Evolutionary conservation across 2,797 vertebrate genomes (phyloP), one percentile per base, ranked within the genome.

Genomic region (Diglossa cyanea): DNA sequence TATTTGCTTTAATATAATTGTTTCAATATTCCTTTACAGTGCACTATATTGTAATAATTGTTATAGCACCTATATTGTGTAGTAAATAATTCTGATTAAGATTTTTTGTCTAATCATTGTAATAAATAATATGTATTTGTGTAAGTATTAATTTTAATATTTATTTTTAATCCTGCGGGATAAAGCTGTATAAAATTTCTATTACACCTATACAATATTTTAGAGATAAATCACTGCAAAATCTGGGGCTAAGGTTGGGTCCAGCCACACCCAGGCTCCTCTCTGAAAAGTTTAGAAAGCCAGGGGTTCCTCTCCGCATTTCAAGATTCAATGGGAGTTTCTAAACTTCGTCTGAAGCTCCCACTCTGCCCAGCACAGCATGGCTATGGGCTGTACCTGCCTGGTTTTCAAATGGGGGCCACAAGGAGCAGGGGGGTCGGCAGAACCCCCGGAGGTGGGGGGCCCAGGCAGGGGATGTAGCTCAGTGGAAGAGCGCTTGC

Each of bases 401-500:
- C 44, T 13, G 6, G 8, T 28, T 26, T 45, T 39, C 20, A n/a
- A 58, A 6, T 3, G 9, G 15, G 19, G 4, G 17, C 5, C 8
- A 30, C 1, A 7, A 67, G 24, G 30, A 24, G 7, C 4, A 15
- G 7, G 2, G 2, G 2, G 8, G 7, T 10, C 33, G 48, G 16
- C 6, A 65, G 9, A 50, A 28, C 10, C 6, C 25, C 6, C 1
- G 2, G 7, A 2, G 0, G 0, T 0, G 0, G 0, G 0, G 0
- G 1, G 0, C 0, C 0, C 0, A 26, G 5, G 6, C 7, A 40
- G 76, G 44, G 55, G 21, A 50, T 74, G 72, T 60, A 50, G 55
- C 23, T 74, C 72, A 39, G 55, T 3, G 35, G 55, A 28, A 60
- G 55, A 74, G 55, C 6, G 1, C 28, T 60, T 74, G 55, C 44